A percentile compares a stretch with the other conserved stretches of the same genome.
Conservation (phyloP, 2,797 vertebrate genomes). For the Melopsittacus undulatus region DNA sequence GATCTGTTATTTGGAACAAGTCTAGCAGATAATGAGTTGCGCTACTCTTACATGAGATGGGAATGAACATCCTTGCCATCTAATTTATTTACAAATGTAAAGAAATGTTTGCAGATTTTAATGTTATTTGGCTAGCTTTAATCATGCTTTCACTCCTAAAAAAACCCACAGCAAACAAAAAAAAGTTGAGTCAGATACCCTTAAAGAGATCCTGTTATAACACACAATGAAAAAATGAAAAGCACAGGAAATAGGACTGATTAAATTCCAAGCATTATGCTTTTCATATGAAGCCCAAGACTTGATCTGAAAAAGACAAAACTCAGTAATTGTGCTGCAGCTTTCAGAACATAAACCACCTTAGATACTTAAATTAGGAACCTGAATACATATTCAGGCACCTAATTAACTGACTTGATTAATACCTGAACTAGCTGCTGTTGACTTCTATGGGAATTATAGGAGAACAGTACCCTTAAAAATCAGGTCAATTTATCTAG, state of each 20-base stretch:
- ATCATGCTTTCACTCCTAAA: neutral
- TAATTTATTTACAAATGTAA: neutral
- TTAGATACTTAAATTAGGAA: constrained; percentile 28
- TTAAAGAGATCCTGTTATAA: neutral
- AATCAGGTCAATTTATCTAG: constrained; percentile 58
- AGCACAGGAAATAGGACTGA: neutral
- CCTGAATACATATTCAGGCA: constrained; percentile 12
- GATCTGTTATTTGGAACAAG: constrained; percentile 24
- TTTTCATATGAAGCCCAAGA: neutral
- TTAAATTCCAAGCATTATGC: neutral
- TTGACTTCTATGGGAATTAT: constrained; percentile 33
- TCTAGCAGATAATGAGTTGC: neutral
- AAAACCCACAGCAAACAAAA: neutral
- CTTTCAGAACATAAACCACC: constrained; percentile 17
- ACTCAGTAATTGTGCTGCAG: neutral
- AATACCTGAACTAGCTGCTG: constrained; percentile 17
- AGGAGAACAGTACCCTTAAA: neutral
- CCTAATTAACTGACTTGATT: constrained; percentile 60
- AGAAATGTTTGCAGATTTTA: neutral
- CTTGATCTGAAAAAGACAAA: neutral
- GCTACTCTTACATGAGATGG: neutral
- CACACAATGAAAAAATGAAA: neutral
- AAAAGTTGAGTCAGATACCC: neutral
- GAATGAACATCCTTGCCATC: neutral
- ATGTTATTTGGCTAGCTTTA: neutral